phyloP scores from a whole-genome alignment of 2,797 vertebrate genomes.

The Mallotus villosus region DNA sequence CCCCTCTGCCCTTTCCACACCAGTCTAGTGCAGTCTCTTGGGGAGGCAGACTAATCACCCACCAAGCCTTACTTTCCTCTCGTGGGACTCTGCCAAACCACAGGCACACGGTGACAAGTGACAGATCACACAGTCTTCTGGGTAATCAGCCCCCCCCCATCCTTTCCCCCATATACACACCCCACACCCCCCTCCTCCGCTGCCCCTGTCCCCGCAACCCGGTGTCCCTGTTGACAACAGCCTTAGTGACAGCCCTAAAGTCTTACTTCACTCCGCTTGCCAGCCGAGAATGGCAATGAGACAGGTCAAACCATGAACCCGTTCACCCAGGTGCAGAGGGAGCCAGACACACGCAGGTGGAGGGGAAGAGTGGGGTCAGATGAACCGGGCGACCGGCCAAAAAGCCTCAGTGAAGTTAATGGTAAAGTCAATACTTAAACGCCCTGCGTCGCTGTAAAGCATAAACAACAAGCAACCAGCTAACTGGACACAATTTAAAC shows the following conservation, averaged over 20 bases:
- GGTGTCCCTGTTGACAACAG: conserved; percentile 32
- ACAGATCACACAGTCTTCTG: conserved; percentile 38
- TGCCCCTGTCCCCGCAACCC: conserved; percentile 22
- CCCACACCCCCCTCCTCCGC: neutral
- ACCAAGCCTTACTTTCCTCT: conserved; percentile 23
- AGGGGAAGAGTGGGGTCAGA: neutral
- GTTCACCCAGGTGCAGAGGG: neutral
- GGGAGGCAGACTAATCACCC: conserved; percentile 40
- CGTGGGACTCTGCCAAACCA: conserved; percentile 29
- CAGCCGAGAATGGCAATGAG: conserved; percentile 19
- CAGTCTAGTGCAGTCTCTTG: neutral
- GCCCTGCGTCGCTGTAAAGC: neutral
- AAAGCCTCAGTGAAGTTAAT: neutral
- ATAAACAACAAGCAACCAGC: neutral
- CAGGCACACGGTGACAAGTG: conserved; percentile 28
- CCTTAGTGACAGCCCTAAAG: conserved; percentile 10
- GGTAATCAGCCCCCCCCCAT: neutral
- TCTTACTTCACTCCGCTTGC: conserved; percentile 30
- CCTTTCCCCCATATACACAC: conserved; percentile 11
- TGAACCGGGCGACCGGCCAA: neutral
- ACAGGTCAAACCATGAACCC: conserved; percentile 24
- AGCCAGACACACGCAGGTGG: conserved; percentile 5
- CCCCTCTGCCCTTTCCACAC: neutral
- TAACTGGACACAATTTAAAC: conserved; percentile 7
- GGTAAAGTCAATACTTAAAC: conserved; percentile 12